A percentile compares a stretch with the other conserved stretches of the same genome.
Conservation (phyloP, 2,797 vertebrate genomes). For the Crocidura indochinensis region DNA sequence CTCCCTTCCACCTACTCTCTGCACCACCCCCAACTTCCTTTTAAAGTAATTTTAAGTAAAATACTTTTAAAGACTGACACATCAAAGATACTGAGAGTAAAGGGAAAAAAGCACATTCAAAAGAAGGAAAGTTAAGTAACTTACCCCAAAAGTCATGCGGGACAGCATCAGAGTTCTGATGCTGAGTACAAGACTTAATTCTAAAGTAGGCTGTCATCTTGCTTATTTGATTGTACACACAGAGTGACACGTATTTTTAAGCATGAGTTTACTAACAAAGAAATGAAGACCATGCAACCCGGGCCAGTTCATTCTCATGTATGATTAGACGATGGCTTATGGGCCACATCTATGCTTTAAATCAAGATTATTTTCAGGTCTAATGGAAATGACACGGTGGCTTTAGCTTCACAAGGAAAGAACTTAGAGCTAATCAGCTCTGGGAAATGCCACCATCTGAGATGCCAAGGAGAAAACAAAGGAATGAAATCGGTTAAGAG, state of each 20-base stretch:
- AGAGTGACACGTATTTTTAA: conserved; percentile 63
- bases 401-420: conserved; percentile 82
- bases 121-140: conserved; percentile 29
- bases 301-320: conserved; percentile 76
- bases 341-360: conserved; percentile 75
- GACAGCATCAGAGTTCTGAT: neutral
- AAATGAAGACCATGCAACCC: conserved; percentile 68
- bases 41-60: too few species aligned
- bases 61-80: conserved; percentile 3
- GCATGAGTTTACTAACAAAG: conserved; percentile 71
- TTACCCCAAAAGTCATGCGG: conserved; percentile 21
- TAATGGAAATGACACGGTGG: conserved; percentile 86
- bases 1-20: neutral
- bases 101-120: neutral
- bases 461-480: conserved; percentile 81
- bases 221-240: conserved; percentile 13
- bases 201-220: conserved; percentile 55
- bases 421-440: conserved; percentile 79
- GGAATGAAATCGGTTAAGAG: conserved; percentile 74
- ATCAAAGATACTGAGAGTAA: conserved; percentile 40
- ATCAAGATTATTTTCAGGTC: conserved; percentile 84
- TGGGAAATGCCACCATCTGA: conserved; percentile 82
- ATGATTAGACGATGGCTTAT: conserved; percentile 81
- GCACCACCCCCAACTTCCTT: neutral
- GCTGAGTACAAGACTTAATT: neutral